Evolutionary conservation across 2,113 vertebrate species (phyloP).

Genomic region (Myrmecophaga tridactyla): DNA sequence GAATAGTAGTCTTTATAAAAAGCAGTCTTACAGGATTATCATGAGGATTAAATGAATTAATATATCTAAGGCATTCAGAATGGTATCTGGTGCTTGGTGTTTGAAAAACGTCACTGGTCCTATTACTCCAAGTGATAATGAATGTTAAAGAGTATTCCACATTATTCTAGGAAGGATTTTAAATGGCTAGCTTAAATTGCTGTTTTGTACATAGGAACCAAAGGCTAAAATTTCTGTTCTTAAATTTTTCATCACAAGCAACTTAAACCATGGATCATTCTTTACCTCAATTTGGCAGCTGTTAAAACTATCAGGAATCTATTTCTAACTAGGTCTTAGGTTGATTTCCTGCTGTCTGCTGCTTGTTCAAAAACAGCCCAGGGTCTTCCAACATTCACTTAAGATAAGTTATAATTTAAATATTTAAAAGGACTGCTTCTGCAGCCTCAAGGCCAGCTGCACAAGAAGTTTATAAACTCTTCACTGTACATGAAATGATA

Average conservation of each 20-base stretch:
- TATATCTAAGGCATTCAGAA: no score
- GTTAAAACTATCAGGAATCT: neutral
- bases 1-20: no score
- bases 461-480: neutral
- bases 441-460: neutral
- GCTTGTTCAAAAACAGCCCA: neutral
- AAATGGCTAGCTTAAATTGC: neutral
- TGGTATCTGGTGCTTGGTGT: neutral
- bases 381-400: no score
- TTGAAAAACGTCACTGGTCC: neutral
- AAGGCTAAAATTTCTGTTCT: neutral
- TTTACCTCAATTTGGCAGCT: neutral
- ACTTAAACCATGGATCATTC: neutral
- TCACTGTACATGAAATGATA: neutral
- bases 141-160: neutral
- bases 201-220: neutral
- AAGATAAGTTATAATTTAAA: no score
- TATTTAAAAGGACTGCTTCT: neutral
- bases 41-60: no score
- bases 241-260: neutral
- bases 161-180: neutral
- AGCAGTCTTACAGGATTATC: neutral
- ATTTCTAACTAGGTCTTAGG: neutral
- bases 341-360: neutral
- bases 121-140: neutral